These are phyloP conservation scores for Sialia sialis DNA, from an alignment of 2,113 vertebrate species.

Conservation along the genomic window DNA sequence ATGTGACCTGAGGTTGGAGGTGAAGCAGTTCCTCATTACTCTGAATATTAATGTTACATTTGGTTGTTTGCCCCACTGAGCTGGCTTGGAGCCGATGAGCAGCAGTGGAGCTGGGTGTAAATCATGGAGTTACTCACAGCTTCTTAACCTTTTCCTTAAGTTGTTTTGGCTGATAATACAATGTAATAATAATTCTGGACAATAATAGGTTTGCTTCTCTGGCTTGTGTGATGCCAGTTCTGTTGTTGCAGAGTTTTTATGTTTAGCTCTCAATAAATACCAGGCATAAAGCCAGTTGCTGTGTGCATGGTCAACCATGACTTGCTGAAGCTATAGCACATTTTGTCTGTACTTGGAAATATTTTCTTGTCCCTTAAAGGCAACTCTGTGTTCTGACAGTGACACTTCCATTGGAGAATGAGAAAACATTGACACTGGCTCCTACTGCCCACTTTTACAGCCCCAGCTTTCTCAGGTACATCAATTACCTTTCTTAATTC, in stretches of 20 bases:
- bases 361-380: neutral
- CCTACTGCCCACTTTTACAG: neutral
- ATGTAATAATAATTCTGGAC: neutral
- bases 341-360: neutral
- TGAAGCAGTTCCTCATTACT: neutral
- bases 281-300: neutral
- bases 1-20: neutral
- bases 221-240: neutral
- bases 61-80: neutral
- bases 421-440: neutral
- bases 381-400: neutral
- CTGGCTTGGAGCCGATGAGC: neutral
- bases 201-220: neutral
- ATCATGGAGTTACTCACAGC: neutral
- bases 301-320: rapidly evolving
- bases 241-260: neutral
- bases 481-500: neutral
- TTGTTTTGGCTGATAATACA: neutral
- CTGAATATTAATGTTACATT: neutral
- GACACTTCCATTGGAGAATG: neutral
- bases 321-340: neutral
- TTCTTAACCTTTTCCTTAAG: neutral
- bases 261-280: neutral
- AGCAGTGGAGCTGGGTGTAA: neutral
- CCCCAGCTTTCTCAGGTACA: neutral